Conservation (phyloP, 2,113 vertebrate species). For the Catharus fuscescens region DNA sequence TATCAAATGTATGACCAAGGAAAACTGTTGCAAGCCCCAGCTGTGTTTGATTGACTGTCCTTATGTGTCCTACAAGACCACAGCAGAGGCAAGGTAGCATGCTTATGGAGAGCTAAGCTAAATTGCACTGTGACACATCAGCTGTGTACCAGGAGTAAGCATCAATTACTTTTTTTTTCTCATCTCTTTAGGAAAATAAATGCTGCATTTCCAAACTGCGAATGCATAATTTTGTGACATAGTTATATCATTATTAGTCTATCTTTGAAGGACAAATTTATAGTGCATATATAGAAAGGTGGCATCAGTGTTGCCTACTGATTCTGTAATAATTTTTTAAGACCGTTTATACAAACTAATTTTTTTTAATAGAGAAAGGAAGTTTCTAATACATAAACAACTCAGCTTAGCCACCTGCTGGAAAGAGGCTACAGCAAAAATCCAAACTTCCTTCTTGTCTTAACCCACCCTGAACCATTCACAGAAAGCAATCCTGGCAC, state of each 20-base stretch:
- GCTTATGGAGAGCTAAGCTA: neutral
- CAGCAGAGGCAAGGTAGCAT: neutral
- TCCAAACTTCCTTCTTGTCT: neutral
- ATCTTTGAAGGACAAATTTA: neutral
- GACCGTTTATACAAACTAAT: neutral
- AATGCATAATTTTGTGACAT: neutral
- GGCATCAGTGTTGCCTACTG: neutral
- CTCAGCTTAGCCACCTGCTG: neutral
- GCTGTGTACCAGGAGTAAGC: neutral
- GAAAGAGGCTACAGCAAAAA: neutral
- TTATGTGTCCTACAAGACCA: neutral
- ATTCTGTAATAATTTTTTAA: neutral
- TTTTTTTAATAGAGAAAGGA: neutral
- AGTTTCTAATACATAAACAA: neutral
- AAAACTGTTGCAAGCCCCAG: neutral
- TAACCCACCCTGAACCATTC: neutral
- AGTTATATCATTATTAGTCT: neutral
- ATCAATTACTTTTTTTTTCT: neutral
- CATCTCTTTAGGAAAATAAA: neutral
- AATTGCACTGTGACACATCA: neutral
- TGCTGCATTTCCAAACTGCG: neutral
- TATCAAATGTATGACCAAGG: neutral
- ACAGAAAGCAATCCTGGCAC: neutral
- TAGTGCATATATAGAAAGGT: neutral
- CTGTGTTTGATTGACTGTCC: neutral